phyloP scores from a whole-genome alignment of 1,140 invertebrate genomes.

The Anastrepha obliqua region DNA sequence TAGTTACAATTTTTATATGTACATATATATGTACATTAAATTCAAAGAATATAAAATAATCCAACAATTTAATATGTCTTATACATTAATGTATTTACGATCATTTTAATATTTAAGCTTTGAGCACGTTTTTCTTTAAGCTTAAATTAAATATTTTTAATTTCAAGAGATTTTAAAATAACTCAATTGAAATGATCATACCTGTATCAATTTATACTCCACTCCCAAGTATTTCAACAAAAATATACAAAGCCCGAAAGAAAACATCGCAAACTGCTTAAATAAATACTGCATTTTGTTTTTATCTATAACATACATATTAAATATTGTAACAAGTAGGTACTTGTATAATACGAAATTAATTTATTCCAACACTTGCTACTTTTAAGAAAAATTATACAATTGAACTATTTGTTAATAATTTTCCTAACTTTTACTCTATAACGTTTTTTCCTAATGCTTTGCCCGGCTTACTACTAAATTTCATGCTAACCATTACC shows the following conservation, averaged over 20 bases:
- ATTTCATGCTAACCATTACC: slow-evolving; percentile 57
- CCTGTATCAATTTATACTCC: too few species aligned
- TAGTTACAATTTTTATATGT: slow-evolving; percentile 12
- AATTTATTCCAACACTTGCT: slow-evolving; percentile 18
- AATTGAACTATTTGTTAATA: slow-evolving; percentile 29
- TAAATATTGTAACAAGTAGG: background rate
- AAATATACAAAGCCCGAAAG: too few species aligned
- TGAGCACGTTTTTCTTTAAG: slow-evolving; percentile 44
- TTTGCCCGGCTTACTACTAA: slow-evolving; percentile 70
- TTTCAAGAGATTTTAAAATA: background rate
- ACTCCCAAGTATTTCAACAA: too few species aligned
- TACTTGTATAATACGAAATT: background rate
- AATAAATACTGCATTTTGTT: background rate
- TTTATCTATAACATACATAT: background rate
- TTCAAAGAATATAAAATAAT: background rate
- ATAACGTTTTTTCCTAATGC: slow-evolving; percentile 69
- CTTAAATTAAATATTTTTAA: slow-evolving; percentile 1
- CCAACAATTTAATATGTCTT: background rate
- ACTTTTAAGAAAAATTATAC: background rate
- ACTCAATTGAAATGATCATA: background rate
- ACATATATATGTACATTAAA: slow-evolving; percentile 15
- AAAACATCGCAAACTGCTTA: too few species aligned
- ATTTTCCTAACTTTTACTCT: slow-evolving; percentile 58
- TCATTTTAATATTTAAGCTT: slow-evolving; percentile 30
- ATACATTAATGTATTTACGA: background rate